Percentiles rank a stretch among this genome's conserved stretches.
Conservation (phyloP, 1,140 invertebrate genomes). For the Metopolophium dirhodum region DNA sequence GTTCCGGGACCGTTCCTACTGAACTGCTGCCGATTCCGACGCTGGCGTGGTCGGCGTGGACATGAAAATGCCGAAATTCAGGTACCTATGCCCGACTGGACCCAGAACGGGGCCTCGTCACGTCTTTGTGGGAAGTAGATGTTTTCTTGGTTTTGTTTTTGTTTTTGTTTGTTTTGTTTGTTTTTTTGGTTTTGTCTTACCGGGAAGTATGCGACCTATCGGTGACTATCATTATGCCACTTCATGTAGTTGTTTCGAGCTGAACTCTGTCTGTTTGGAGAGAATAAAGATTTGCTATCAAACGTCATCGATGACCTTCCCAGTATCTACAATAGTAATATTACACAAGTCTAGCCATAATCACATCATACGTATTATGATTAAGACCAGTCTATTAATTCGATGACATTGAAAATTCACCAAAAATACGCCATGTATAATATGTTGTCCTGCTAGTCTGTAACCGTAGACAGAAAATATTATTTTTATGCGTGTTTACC, state of each 20-base stretch:
- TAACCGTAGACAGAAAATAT: neutral
- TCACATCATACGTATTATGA: no score
- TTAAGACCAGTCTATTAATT: neutral
- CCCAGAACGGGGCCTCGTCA: neutral
- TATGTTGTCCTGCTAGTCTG: neutral
- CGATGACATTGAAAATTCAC: no score
- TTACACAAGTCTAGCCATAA: no score
- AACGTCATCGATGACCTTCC: neutral
- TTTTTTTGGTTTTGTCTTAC: neutral
- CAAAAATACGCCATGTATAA: neutral
- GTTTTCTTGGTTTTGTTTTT: neutral
- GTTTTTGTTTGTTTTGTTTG: neutral
- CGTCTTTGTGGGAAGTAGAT: neutral
- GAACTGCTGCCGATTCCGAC: neutral
- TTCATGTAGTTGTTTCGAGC: no score
- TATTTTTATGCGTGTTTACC: neutral
- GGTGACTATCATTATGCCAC: neutral
- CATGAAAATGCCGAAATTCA: slow-evolving; percentile 12
- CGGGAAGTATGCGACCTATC: neutral
- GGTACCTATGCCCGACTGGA: neutral
- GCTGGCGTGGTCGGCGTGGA: neutral
- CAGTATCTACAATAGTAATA: neutral
- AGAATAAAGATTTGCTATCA: neutral
- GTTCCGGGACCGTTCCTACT: neutral
- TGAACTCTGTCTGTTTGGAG: neutral